These are phyloP conservation scores for Cebidichthys violaceus DNA, from an alignment of 2,113 vertebrate species.

Conservation along the genomic window DNA sequence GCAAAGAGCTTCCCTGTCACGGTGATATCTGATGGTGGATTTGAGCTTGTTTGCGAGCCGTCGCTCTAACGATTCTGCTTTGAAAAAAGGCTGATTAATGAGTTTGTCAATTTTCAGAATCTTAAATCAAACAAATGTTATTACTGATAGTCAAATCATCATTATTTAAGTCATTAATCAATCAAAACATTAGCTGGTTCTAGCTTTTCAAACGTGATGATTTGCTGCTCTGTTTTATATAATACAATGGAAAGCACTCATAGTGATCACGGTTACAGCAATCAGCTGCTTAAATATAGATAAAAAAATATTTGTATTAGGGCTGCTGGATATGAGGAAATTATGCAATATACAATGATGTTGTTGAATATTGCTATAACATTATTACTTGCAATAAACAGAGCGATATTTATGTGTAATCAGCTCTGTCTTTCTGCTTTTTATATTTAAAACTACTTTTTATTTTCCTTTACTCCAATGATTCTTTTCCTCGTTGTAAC, in stretches of 20 bases:
- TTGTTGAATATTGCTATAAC: no score
- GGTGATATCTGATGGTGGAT: conserved; percentile 19
- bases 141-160: neutral
- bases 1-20: neutral
- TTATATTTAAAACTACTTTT: no score
- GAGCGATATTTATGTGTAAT: neutral
- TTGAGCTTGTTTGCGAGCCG: neutral
- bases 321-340: neutral
- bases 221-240: neutral
- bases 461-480: neutral
- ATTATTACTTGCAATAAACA: neutral
- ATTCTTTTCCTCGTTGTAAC: neutral
- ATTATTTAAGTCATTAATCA: neutral
- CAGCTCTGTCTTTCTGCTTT: no score
- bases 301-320: neutral
- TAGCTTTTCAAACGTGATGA: conserved; percentile 1
- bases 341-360: neutral
- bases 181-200: neutral
- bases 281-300: neutral
- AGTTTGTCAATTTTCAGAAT: neutral
- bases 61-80: neutral
- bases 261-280: neutral
- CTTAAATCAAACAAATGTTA: neutral
- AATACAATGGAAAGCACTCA: no score
- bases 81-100: neutral